Evolutionary conservation across 2,113 vertebrate species (phyloP).

Genomic region (Chelonoidis abingdonii): DNA sequence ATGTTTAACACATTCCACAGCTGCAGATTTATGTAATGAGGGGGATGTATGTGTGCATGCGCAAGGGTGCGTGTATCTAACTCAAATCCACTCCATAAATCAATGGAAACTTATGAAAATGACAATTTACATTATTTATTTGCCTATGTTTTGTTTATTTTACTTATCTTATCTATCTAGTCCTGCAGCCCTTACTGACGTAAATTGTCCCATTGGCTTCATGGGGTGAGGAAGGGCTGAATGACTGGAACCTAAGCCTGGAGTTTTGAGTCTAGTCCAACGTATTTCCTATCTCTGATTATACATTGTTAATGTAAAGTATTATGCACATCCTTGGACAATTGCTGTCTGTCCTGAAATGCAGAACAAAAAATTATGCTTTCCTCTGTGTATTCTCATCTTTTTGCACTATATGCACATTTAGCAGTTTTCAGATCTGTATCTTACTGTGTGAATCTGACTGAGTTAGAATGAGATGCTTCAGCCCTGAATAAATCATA

Average conservation of each 20-base stretch:
- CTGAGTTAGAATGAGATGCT: not conserved
- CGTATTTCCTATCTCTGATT: not conserved
- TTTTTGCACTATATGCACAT: not conserved
- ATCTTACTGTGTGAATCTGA: not conserved
- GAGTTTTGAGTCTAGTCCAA: not conserved
- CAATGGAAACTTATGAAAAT: not conserved
- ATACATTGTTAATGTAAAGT: not conserved
- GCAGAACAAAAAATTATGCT: not conserved
- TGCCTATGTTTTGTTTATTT: not conserved
- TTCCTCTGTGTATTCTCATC: not conserved
- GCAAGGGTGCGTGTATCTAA: not conserved
- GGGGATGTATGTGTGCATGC: not conserved
- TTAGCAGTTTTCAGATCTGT: not conserved
- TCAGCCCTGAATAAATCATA: not conserved
- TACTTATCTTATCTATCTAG: not conserved
- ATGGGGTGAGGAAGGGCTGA: not conserved
- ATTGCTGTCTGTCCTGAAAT: not conserved
- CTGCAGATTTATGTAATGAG: not conserved
- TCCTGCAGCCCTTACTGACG: not conserved
- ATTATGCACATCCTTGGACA: not conserved
- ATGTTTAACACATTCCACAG: not conserved
- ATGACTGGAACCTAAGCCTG: not conserved
- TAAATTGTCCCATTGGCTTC: not conserved
- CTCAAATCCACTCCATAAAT: not conserved
- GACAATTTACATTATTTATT: not conserved